Evolutionary conservation across 2,888 invertebrate genomes (phyloP), one percentile per base, ranked within the genome.

Genomic region (Protodeltote pygarga): DNA sequence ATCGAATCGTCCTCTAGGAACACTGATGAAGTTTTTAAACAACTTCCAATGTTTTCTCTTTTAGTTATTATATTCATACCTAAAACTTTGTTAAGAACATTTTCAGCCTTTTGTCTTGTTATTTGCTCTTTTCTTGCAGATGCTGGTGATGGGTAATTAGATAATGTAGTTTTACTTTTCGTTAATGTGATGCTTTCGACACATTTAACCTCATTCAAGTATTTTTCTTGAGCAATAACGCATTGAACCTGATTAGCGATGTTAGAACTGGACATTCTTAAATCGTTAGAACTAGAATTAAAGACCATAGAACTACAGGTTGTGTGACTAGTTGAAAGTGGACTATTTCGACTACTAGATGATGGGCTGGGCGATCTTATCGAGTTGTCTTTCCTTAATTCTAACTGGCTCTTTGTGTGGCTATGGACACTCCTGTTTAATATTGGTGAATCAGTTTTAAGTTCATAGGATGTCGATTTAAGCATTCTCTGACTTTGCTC

Each of bases 251-350:
- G 87, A 65, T 92, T 91, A 34, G 88, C 79, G 39, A 89, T 90
- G 52, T 90, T 92, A 16, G 92, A 92, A 72, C 81, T 92, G 15
- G 92, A 92, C 80, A 87, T 92, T 74, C 89, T 85, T 64, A 92
- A 77, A 58, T 92, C 91, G 47, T 91, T 92, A 63, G 90, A 92
- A 70, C 91, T 92, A 66, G 92, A 90, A 71, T 92, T 92, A 67
- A 92, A 90, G n/a, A 91, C 89, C 90, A 92, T 91, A 58, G 92
- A 92, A 69, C 92, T 92, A 79, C 92, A 92, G 11, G 92, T 92
- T 13, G 92, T 93, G 58, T 92, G 92, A 53, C 92, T 92, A 53
- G 92, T 92, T 21, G 92, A 92, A 5, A 92, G 71, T 20, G 92
- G 92, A 68, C 92, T 92, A 50, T 92, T 92, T 78, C 92, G 87